phyloP scores from a whole-genome alignment of 2,113 vertebrate genomes.

The Dicaeum eximium region DNA sequence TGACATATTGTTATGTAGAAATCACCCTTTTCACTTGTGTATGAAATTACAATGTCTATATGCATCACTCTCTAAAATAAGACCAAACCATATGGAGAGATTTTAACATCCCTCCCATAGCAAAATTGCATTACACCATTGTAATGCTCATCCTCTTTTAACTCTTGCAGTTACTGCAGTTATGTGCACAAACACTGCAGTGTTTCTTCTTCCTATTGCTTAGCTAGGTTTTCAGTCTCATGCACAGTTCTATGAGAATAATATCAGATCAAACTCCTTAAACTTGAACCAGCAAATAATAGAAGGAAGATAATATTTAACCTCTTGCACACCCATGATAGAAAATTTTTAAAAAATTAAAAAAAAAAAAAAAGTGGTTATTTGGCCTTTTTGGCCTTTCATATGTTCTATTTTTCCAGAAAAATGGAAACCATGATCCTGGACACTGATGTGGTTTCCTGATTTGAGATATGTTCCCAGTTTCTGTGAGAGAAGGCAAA shows the following conservation, averaged over 20 bases:
- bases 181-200: neutral
- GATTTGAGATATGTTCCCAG: conserved; percentile 2
- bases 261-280: neutral
- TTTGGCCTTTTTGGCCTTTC: neutral
- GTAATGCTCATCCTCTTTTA: neutral
- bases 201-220: neutral
- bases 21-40: neutral
- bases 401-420: neutral
- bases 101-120: neutral
- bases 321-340: neutral
- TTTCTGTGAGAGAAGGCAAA: neutral
- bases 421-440: conserved; percentile 4
- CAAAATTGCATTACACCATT: neutral
- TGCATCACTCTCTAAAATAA: conserved; percentile 30
- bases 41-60: neutral
- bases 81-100: conserved; percentile 19
- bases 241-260: neutral
- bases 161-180: neutral
- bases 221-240: neutral
- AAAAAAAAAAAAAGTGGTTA: neutral
- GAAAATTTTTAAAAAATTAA: too few species aligned
- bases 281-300: neutral
- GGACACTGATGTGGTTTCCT: neutral
- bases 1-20: conserved; percentile 6
- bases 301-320: neutral